Evolutionary conservation across 1,140 invertebrate species (phyloP).

Genomic region (Periplaneta americana): DNA sequence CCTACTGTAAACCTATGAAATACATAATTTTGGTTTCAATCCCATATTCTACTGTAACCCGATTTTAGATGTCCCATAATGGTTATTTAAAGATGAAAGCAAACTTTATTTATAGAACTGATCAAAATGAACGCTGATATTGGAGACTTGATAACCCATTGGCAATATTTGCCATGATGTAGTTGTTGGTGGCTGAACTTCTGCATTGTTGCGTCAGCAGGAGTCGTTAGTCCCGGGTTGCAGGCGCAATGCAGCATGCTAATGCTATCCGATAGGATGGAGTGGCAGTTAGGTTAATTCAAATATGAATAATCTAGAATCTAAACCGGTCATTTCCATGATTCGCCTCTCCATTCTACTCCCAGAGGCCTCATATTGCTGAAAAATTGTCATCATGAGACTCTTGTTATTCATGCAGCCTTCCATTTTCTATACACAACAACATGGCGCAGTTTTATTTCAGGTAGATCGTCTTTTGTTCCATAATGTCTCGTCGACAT

Average conservation of each 20-base stretch:
- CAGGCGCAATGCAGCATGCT: neutral
- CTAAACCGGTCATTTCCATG: neutral
- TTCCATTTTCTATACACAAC: neutral
- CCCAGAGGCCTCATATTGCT: neutral
- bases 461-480: too few species aligned
- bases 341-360: neutral
- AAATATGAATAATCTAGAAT: neutral
- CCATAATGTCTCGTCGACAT: too few species aligned
- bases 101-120: too few species aligned
- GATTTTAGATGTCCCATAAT: too few species aligned
- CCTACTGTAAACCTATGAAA: too few species aligned
- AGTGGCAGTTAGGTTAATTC: neutral
- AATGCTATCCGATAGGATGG: neutral
- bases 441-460: neutral
- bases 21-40: too few species aligned
- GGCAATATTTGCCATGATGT: too few species aligned
- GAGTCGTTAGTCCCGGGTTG: neutral
- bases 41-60: too few species aligned
- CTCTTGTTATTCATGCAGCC: neutral
- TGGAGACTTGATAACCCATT: too few species aligned
- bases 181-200: too few species aligned
- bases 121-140: too few species aligned
- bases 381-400: neutral
- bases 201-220: neutral
- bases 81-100: too few species aligned